These are phyloP conservation scores for Callithrix jacchus DNA, from an alignment of 2,113 vertebrate genomes.

Conservation along the genomic window DNA sequence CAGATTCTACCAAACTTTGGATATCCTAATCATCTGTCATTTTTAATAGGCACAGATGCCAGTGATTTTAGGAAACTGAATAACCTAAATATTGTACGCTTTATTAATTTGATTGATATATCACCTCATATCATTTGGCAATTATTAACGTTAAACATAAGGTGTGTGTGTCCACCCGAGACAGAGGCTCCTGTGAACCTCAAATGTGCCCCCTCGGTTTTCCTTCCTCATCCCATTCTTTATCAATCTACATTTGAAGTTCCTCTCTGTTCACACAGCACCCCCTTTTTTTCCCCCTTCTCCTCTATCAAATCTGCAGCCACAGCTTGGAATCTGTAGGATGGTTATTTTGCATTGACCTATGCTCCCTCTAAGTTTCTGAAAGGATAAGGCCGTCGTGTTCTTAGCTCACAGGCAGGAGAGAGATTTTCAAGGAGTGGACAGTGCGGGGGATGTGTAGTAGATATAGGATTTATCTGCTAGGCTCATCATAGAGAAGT, in stretches of 20 bases:
- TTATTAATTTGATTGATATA: slow-evolving; percentile 84
- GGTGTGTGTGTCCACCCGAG: neutral
- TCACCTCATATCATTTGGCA: slow-evolving; percentile 79
- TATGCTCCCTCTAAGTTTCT: slow-evolving; percentile 59
- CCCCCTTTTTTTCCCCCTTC: neutral
- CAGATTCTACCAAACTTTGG: slow-evolving; percentile 83
- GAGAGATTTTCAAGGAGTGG: slow-evolving; percentile 65
- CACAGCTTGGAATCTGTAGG: slow-evolving; percentile 51
- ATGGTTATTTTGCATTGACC: slow-evolving; percentile 69
- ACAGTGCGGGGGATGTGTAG: neutral
- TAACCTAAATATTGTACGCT: slow-evolving; percentile 75
- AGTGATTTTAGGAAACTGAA: slow-evolving; percentile 78
- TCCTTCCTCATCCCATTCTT: neutral
- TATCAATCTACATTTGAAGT: slow-evolving; percentile 20
- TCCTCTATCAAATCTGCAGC: neutral
- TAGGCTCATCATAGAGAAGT: slow-evolving; percentile 56
- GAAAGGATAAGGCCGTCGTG: slow-evolving; percentile 55
- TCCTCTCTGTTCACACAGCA: slow-evolving; percentile 40
- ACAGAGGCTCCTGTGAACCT: neutral
- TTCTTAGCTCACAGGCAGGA: slow-evolving; percentile 54
- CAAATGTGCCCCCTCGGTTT: neutral
- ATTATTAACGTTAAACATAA: slow-evolving; percentile 75
- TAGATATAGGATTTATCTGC: slow-evolving; percentile 58
- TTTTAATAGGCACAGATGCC: slow-evolving; percentile 86
- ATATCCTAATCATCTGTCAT: slow-evolving; percentile 85